Evolutionary conservation across 2,888 invertebrate genomes (phyloP).

Genomic region (Oxyscelio sp.): DNA sequence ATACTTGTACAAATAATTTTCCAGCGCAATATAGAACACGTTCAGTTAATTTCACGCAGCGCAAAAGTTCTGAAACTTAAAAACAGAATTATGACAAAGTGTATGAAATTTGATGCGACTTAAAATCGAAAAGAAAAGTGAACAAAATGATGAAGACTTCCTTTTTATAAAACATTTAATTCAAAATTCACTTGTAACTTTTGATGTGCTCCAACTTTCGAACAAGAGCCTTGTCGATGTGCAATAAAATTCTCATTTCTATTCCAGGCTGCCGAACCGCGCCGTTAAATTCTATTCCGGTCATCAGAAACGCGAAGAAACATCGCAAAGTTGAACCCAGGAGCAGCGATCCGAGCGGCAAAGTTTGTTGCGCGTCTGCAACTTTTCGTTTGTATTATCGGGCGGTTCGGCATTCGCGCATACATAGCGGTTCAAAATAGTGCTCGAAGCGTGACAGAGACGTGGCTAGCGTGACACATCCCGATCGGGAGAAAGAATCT

Average conservation of each 20-base stretch:
- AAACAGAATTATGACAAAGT: no score
- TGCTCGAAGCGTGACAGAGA: slow-evolving; percentile 73
- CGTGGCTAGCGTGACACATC: slow-evolving; percentile 82
- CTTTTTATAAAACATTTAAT: no score
- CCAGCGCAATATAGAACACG: no score
- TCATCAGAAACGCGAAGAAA: slow-evolving; percentile 23
- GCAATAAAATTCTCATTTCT: background rate
- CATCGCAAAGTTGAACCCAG: slow-evolving; percentile 39
- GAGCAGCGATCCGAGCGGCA: slow-evolving; percentile 4
- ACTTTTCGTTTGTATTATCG: slow-evolving; percentile 51
- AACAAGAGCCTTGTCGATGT: slow-evolving; percentile 2
- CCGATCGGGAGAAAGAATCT: slow-evolving; percentile 83
- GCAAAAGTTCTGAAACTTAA: no score
- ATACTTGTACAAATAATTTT: no score
- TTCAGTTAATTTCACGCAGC: no score
- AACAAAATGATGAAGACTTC: no score
- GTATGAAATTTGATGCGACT: no score
- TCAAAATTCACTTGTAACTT: background rate
- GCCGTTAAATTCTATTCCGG: slow-evolving; percentile 33
- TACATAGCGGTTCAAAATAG: slow-evolving; percentile 41
- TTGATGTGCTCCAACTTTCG: background rate
- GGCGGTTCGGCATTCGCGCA: slow-evolving; percentile 8
- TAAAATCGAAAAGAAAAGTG: no score
- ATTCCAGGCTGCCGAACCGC: background rate
- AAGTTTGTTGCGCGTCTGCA: slow-evolving; percentile 32